These are phyloP conservation scores for Characodon lateralis DNA, from an alignment of 2,797 vertebrate genomes.

Conservation along the genomic window DNA sequence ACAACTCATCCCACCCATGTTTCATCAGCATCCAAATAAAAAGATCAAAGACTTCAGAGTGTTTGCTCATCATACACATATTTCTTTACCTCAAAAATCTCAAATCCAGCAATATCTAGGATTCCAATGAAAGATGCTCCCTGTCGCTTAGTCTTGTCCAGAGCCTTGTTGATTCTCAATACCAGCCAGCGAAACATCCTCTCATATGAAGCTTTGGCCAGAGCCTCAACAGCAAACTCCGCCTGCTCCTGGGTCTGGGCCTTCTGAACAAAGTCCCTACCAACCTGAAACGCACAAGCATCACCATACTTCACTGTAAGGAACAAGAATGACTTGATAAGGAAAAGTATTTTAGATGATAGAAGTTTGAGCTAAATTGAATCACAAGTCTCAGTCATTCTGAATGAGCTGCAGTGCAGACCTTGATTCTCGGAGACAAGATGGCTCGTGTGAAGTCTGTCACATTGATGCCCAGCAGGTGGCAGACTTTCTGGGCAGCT, in stretches of 20 bases:
- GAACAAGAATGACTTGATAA: not conserved
- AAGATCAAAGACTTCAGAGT: not conserved
- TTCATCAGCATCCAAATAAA: not conserved
- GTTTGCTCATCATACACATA: not conserved
- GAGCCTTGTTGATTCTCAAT: slow-evolving; percentile 95
- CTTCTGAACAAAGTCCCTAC: slow-evolving; percentile 96
- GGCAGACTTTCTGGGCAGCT: slow-evolving; percentile 98
- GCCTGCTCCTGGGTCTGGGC: slow-evolving; percentile 98
- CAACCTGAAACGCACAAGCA: slow-evolving; percentile 72
- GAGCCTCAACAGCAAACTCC: slow-evolving; percentile 94
- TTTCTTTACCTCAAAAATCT: slow-evolving; percentile 92
- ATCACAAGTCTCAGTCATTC: too few relatives aligned
- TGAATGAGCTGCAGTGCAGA: slow-evolving; percentile 17
- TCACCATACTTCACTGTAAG: not conserved
- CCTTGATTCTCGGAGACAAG: slow-evolving; percentile 95
- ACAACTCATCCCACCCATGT: not conserved
- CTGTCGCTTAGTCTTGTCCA: slow-evolving; percentile 97
- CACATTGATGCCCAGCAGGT: slow-evolving; percentile 94
- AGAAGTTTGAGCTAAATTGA: too few relatives aligned
- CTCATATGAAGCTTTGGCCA: slow-evolving; percentile 97
- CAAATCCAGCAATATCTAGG: slow-evolving; percentile 97
- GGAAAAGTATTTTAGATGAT: too few relatives aligned
- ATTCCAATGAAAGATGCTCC: slow-evolving; percentile 98
- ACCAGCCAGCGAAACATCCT: slow-evolving; percentile 99
- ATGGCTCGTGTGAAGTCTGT: slow-evolving; percentile 96